These are phyloP conservation scores for Cephalopholis sonnerati DNA, from an alignment of 2,113 vertebrate genomes.

Conservation along the genomic window DNA sequence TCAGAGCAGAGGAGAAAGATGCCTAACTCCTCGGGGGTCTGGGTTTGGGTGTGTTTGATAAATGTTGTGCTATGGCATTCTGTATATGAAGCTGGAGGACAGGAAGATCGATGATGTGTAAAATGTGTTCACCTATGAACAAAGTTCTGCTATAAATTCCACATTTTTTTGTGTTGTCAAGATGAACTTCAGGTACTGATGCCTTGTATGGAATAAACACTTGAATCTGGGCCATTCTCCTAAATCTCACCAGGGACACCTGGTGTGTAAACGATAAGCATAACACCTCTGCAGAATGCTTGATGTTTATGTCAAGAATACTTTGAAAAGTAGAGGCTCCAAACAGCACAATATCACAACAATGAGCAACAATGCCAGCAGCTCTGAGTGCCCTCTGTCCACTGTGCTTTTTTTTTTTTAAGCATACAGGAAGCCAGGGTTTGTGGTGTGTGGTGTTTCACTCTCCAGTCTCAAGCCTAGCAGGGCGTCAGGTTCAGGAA, in stretches of 20 bases:
- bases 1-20: slow-evolving; percentile 61
- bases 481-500: slow-evolving; percentile 75
- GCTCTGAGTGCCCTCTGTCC: slow-evolving; percentile 22
- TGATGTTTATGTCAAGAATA: background rate
- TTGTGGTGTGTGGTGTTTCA: slow-evolving; percentile 67
- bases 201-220: slow-evolving; percentile 15
- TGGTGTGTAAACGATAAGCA: background rate
- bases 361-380: slow-evolving; percentile 36
- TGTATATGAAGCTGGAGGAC: slow-evolving; percentile 40
- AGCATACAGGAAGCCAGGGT: slow-evolving; percentile 61
- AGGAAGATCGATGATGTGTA: slow-evolving; percentile 41
- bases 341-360: slow-evolving; percentile 51
- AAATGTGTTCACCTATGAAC: slow-evolving; percentile 17
- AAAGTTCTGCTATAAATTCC: slow-evolving; percentile 16
- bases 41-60: slow-evolving; percentile 57
- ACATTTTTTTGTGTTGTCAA: slow-evolving; percentile 26
- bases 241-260: background rate
- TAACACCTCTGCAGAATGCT: background rate
- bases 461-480: slow-evolving; percentile 66
- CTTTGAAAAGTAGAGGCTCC: slow-evolving; percentile 32
- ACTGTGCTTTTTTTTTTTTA: slow-evolving; percentile 38
- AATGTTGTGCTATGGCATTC: slow-evolving; percentile 37
- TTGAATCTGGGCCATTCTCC: background rate
- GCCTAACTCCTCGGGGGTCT: slow-evolving; percentile 65
- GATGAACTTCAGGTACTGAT: slow-evolving; percentile 8